Conservation (phyloP, 2,113 vertebrate genomes). For the Cyprinodon brontotheroides region DNA sequence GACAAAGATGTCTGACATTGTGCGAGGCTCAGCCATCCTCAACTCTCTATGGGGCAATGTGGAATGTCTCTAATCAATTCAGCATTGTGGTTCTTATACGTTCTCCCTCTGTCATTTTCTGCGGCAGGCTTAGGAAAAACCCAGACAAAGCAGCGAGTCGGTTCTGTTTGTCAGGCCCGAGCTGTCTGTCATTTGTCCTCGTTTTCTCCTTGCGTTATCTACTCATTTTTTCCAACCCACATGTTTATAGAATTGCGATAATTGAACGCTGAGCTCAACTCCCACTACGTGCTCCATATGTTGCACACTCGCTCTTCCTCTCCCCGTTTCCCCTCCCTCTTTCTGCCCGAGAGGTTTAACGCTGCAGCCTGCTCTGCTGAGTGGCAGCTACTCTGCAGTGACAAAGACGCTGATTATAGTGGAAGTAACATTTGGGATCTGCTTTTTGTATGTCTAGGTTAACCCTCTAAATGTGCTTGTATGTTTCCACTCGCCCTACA, state of each 20-base stretch:
- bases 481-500: slow-evolving; percentile 4
- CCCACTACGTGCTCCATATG: slow-evolving; percentile 71
- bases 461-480: slow-evolving; percentile 23
- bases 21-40: slow-evolving; percentile 51
- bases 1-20: slow-evolving; percentile 72
- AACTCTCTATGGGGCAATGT: slow-evolving; percentile 59
- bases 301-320: slow-evolving; percentile 58
- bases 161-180: slow-evolving; percentile 40
- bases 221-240: slow-evolving; percentile 65
- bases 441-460: slow-evolving; percentile 40
- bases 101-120: slow-evolving; percentile 60
- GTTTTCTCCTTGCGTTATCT: slow-evolving; percentile 61
- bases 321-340: slow-evolving; percentile 48
- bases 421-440: slow-evolving; percentile 27
- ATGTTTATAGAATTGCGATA: slow-evolving; percentile 71
- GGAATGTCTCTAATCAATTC: slow-evolving; percentile 81
- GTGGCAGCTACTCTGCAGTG: slow-evolving; percentile 62
- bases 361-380: slow-evolving; percentile 70
- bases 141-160: slow-evolving; percentile 52
- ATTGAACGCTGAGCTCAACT: slow-evolving; percentile 74
- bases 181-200: slow-evolving; percentile 64
- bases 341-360: slow-evolving; percentile 75
- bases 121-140: slow-evolving; percentile 46
- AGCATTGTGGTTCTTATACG: slow-evolving; percentile 69
- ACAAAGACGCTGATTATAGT: slow-evolving; percentile 49